Evolutionary conservation across 2,797 vertebrate species (phyloP).

Genomic region (Anomalospiza imberbis): DNA sequence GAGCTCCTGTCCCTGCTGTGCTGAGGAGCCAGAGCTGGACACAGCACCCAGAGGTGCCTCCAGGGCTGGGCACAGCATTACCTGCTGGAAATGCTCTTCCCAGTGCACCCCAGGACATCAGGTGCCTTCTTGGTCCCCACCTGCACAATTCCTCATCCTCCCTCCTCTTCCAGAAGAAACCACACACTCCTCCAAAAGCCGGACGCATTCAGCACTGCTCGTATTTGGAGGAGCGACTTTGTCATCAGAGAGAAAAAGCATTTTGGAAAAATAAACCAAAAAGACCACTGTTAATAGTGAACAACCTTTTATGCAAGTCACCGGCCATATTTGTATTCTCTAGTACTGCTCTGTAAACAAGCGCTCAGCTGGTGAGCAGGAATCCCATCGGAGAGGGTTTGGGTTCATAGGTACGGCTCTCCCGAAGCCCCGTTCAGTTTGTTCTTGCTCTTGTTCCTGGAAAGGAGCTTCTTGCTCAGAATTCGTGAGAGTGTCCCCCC

Average conservation of each 20-base stretch:
- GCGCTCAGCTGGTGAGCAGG: slow-evolving; percentile 54
- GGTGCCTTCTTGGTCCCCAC: background rate
- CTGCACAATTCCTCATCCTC: background rate
- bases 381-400: background rate
- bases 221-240: background rate
- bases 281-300: background rate
- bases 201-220: background rate
- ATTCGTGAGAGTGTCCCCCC: slow-evolving; percentile 84
- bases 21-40: background rate
- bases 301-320: background rate
- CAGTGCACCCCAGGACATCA: background rate
- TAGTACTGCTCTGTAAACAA: slow-evolving; percentile 63
- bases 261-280: background rate
- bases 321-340: background rate
- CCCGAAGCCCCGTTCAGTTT: slow-evolving; percentile 70
- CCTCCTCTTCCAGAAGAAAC: background rate
- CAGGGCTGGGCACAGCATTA: background rate
- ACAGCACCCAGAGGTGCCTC: background rate
- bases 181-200: background rate
- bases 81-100: background rate
- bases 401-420: slow-evolving; percentile 65
- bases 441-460: slow-evolving; percentile 82
- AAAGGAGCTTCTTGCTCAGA: slow-evolving; percentile 84
- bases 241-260: background rate
- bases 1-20: background rate